Base-by-base conservation (phyloP, 2,797 vertebrate species). In the Parauchenoglanis punctatus region DNA sequence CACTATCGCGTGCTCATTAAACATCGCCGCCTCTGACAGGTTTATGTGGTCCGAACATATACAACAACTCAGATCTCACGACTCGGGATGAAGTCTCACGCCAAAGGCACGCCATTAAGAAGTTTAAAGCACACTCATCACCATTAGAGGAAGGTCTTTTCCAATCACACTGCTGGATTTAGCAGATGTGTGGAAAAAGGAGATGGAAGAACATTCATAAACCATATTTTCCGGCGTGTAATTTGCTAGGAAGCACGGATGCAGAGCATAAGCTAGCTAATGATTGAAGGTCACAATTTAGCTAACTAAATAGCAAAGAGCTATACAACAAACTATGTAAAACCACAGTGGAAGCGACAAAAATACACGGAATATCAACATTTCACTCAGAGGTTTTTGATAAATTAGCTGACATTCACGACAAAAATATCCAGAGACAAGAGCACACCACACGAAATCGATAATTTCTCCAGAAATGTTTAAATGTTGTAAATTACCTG, bases 41-140 rank as follows among this genome's bases (percentile, higher is more conserved):
- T 85, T 88, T 88, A 82, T 85, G 35, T 56, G 54, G 56, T 23
- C 68, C 13, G 20, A 86, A 61, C 52, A 70, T 59, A 72, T 59
- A 86, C 85, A 81, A 49, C 44, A 78, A 86, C 49, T 80, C 85
- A 58, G 25, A 63, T 72, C 87, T 49, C 76, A 81, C 44, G 10
- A 82, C 58, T 15, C 8, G 52, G 44, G 52, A 28, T 78, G 49
- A 35, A 84, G 75, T 25, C 44, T 73, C 40, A 56, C 49, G 31
- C 77, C 83, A 56, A 40, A 59, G 56, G 68, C 54, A 75, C 1
- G 56, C 80, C 86, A 87, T 83, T 83, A 83, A 44, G 40, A 56
- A 65, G 44, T 54, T 81, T 61, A 23, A 81, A 61, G 70, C 63
- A 54, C 68, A 54, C 44, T 75, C 67, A 31, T 75, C 67, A 87